A percentile compares a stretch with the other conserved stretches of the same genome.
phyloP scores from a whole-genome alignment of 2,888 invertebrate species.

The Tryphoninae sp. region DNA sequence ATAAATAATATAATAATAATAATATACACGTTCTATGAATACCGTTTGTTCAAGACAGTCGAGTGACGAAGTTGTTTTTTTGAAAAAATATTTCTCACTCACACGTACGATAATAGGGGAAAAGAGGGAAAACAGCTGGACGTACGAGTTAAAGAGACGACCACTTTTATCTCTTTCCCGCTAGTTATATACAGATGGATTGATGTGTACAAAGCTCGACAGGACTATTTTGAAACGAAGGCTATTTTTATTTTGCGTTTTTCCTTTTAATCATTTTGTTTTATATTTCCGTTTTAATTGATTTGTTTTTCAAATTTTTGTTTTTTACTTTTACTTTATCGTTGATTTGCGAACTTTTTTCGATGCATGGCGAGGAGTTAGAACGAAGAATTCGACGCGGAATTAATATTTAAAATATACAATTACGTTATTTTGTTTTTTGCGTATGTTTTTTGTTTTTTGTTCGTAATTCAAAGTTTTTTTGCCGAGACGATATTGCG shows the following conservation, averaged over 20 bases:
- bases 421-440: too few relatives aligned
- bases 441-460: background rate
- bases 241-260: too few relatives aligned
- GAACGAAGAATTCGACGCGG: too few relatives aligned
- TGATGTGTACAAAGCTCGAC: background rate
- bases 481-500: background rate
- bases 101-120: background rate
- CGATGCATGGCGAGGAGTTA: too few relatives aligned
- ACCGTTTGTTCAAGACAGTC: background rate
- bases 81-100: background rate
- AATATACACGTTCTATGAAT: background rate
- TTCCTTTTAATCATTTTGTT: too few relatives aligned
- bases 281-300: too few relatives aligned
- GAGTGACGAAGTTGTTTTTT: background rate
- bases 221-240: background rate
- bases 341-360: too few relatives aligned
- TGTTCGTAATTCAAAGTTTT: background rate
- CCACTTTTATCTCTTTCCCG: background rate
- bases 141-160: background rate
- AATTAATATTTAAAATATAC: too few relatives aligned
- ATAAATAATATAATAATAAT: too few relatives aligned
- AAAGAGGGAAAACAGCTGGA: background rate
- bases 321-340: too few relatives aligned
- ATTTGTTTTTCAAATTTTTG: too few relatives aligned
- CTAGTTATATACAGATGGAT: background rate